Percentiles rank a stretch among this genome's conserved stretches.
These are phyloP conservation scores for Anas bahamensis DNA, from an alignment of 2,797 vertebrate genomes.

Conservation along the genomic window DNA sequence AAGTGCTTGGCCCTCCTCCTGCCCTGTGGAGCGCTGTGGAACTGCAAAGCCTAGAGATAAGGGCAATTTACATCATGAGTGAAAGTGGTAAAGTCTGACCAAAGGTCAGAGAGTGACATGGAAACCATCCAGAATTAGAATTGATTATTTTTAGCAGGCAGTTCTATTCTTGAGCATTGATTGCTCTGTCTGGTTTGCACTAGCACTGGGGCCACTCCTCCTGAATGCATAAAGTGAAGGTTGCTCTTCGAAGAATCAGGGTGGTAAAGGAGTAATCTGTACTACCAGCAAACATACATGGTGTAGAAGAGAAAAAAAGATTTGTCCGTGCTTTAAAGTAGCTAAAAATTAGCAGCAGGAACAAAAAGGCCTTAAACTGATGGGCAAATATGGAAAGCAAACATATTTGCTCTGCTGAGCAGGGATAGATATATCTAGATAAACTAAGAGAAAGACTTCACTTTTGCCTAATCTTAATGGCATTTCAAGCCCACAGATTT, in stretches of 20 bases:
- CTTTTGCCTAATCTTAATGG: constrained; percentile 51
- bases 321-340: constrained; percentile 27
- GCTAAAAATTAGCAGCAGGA: constrained; percentile 29
- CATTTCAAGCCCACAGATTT: constrained; percentile 58
- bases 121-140: neutral
- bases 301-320: constrained; percentile 13
- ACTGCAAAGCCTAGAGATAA: neutral
- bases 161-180: neutral
- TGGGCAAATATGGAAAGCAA: constrained; percentile 51
- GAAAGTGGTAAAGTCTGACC: neutral
- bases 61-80: neutral
- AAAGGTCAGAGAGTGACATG: neutral
- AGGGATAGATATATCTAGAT: constrained; percentile 33
- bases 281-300: neutral
- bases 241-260: neutral
- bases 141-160: neutral
- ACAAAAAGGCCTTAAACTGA: constrained; percentile 30
- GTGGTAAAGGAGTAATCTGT: neutral
- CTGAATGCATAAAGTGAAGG: neutral
- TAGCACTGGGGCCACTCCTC: neutral
- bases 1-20: neutral
- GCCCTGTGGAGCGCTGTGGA: neutral
- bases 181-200: neutral
- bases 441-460: constrained; percentile 41
- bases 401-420: constrained; percentile 46